Evolutionary conservation across 2,113 vertebrate genomes (phyloP).

Genomic region (Fregetta grallaria): DNA sequence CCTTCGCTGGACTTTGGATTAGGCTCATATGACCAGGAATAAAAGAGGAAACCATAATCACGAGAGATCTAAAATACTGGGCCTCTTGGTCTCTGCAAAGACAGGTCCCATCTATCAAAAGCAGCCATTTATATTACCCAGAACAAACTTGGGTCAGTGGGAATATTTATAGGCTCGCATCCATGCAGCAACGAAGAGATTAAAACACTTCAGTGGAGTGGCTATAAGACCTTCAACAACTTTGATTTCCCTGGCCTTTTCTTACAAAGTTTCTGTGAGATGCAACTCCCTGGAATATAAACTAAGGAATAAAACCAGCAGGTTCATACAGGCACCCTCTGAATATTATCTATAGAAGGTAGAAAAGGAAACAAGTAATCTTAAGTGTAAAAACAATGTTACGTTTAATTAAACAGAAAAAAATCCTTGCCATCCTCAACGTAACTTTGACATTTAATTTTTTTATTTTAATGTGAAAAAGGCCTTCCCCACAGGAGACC

Average conservation of each 20-base stretch:
- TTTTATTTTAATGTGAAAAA: slow-evolving; percentile 14
- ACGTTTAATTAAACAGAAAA: slow-evolving; percentile 20
- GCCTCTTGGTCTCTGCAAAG: neutral
- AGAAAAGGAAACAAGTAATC: neutral
- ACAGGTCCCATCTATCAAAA: slow-evolving; percentile 6
- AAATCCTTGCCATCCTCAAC: neutral
- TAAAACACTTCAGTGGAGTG: neutral
- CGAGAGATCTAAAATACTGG: neutral
- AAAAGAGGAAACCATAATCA: neutral
- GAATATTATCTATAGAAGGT: neutral
- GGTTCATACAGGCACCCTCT: neutral
- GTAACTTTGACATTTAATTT: neutral
- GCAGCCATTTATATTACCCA: neutral
- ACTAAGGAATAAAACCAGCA: neutral
- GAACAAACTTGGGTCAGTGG: neutral
- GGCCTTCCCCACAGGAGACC: neutral
- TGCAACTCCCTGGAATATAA: neutral
- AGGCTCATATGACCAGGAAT: neutral
- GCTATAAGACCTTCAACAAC: neutral
- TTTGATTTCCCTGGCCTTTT: neutral
- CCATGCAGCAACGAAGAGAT: neutral
- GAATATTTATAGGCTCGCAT: neutral
- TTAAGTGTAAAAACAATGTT: neutral
- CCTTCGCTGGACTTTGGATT: neutral
- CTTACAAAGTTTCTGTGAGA: neutral